Evolutionary conservation across 2,888 invertebrate genomes (phyloP), one percentile per base, ranked within the genome.

Genomic region (Hydropsyche betteni): DNA sequence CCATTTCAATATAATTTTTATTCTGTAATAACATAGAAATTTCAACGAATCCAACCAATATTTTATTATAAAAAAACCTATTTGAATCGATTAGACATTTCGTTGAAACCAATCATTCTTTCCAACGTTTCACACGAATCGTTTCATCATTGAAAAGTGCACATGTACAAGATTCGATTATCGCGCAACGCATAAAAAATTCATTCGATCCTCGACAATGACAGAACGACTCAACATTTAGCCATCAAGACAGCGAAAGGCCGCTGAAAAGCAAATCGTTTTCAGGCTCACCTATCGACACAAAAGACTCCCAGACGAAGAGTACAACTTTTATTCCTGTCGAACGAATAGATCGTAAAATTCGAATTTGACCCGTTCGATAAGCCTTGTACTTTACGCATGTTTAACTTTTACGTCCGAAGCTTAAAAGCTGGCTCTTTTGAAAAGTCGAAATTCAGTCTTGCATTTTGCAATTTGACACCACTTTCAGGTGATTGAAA

Each of bases 331-430:
- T 53, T 58, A 44, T 44, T 44, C 44, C 44, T 10, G 44, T 44
- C 6, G 44, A 24, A 58, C 58, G 16, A 58, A 58, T 58, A 7
- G 58, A n/a, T 16, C 14, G 58, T 58, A 58, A 58, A 58, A 58
- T 14, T 44, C 58, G 14, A 14, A 14, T 8, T 58, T 58, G 58
- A 58, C 58, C 58, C 58, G 5, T 58, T 58, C 58, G 14, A 16
- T 8, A 24, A 58, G 58, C 58, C 16, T 16, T 24, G 58, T 58
- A 58, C 16, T 58, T 58, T 58, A 58, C 58, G 58, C 58, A 24
- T 24, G 24, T 58, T 58, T 58, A 58, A 58, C 58, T 58, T 58
- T 58, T 58, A 58, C 58, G 24, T 58, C 24, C 10, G 7, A 3
- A 24, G 58, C 58, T 24, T 58, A 16, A 58, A 24, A 24, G 14